Base-by-base conservation (phyloP, 2,888 invertebrate genomes). In the Sarcophaga caerulescens region DNA sequence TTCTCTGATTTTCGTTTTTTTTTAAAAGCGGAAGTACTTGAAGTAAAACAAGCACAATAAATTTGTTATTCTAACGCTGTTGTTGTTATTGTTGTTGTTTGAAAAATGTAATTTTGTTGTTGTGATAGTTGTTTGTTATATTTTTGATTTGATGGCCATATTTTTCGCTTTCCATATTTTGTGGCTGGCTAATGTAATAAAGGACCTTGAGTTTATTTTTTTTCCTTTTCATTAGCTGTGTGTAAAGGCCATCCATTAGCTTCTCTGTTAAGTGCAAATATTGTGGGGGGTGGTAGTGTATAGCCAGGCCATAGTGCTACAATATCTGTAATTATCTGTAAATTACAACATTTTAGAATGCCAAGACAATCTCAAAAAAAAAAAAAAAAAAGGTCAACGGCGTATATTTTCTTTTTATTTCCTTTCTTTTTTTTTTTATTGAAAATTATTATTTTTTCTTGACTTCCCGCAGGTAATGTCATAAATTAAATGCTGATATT, bases 241-340 rank as follows among this genome's bases (percentile, higher is more conserved):
- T 23, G 19, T 21, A 21, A 71, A 79, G 44, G 59, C 73, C 68
- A 44, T 71, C 52, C 47, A 47, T 81, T 68, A 11, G 23, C 68
- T 69, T 60, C 45, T 45, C 5, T 59, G n/a, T 47, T 35, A 57
- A 3, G 11, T 59, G 62, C 35, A 35, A 35, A 35, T 35, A 35
- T 35, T 35, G 8, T 0, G 10, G 35, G 35, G 8, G 8, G 8
- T 8, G 35, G 35, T 1, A 1, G 6, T 25, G 25, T 25, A 4
- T 25, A 23, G 23, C 23, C 23, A 23, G 23, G 23, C 25, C 25
- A 25, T 25, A 25, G 3, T 25, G 5, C 6, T 6, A 35, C 35
- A 35, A 35, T 35, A 74, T 79, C 75, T 84, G 70, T 63, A 84
- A 79, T 79, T 75, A 25, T 75, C 78, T 65, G 4, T 65, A 79